Percentiles rank a stretch among this genome's conserved stretches.
Evolutionary conservation across 2,113 vertebrate genomes (phyloP).

Genomic region (Arenaria interpres): DNA sequence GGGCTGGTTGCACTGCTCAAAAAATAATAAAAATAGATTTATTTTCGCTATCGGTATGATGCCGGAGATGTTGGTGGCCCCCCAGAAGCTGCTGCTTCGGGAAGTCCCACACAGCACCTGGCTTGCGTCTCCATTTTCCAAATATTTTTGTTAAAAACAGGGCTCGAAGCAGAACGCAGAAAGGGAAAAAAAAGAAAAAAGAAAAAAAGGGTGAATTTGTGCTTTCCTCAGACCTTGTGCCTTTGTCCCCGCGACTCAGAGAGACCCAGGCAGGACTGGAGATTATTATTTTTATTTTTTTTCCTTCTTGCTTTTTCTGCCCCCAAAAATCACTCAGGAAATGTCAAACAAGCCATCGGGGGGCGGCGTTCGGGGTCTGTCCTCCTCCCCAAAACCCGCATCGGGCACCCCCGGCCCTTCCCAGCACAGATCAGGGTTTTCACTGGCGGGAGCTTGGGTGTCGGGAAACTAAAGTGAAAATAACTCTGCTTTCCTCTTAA

Average conservation of each 20-base stretch:
- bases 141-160: not conserved
- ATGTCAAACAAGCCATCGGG: not conserved
- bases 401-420: not conserved
- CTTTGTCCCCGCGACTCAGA: not conserved
- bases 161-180: not conserved
- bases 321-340: not conserved
- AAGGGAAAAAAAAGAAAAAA: not conserved
- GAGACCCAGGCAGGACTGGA: not conserved
- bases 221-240: not conserved
- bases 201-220: not conserved
- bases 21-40: not conserved
- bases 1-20: not conserved
- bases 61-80: not conserved
- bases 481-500: not conserved
- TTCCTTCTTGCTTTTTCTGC: not conserved
- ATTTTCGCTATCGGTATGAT: not conserved
- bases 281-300: not conserved
- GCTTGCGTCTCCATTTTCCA: not conserved
- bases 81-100: fast-evolving
- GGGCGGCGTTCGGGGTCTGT: not conserved
- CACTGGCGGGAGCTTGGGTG: not conserved
- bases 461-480: not conserved
- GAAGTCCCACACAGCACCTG: not conserved
- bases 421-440: not conserved
- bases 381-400: no score